These are phyloP conservation scores for Larimichthys crocea DNA, from an alignment of 2,113 vertebrate genomes.

Conservation along the genomic window DNA sequence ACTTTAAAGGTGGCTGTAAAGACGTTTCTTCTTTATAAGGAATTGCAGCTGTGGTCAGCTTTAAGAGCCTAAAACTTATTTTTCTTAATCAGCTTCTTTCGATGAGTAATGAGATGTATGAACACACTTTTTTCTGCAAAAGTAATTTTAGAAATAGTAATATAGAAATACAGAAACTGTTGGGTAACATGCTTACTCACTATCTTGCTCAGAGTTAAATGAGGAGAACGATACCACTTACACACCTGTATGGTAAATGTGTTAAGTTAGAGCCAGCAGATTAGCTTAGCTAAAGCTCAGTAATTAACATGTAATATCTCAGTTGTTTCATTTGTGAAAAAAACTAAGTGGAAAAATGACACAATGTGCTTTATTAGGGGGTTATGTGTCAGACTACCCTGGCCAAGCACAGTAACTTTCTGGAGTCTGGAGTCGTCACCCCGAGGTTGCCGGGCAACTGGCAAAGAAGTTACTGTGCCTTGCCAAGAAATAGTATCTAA, in stretches of 20 bases:
- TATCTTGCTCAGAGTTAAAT: not conserved
- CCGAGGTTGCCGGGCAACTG: slow-evolving; percentile 8
- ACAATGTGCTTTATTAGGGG: not conserved
- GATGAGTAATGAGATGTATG: not conserved
- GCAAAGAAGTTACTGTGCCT: not conserved
- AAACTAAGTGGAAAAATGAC: not conserved
- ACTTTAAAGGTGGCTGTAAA: not conserved
- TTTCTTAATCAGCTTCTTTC: not conserved
- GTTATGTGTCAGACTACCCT: not conserved
- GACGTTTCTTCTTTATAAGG: not conserved
- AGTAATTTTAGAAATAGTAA: not conserved
- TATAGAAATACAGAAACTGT: not conserved
- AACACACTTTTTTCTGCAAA: not conserved
- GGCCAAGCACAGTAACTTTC: not conserved
- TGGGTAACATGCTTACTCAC: not conserved
- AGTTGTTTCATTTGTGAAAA: not conserved
- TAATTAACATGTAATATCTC: not conserved
- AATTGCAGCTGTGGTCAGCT: slow-evolving; percentile 5
- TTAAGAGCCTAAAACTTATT: not conserved
- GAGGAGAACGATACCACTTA: too few species aligned
- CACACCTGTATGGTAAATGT: too few species aligned
- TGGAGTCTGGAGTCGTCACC: not conserved
- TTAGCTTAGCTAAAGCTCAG: not conserved
- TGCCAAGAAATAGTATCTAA: not conserved
- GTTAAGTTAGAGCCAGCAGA: too few species aligned